Evolutionary conservation across 1,140 invertebrate genomes (phyloP), one percentile per base, ranked within the genome.

Genomic region (Monochamus saltuarius): DNA sequence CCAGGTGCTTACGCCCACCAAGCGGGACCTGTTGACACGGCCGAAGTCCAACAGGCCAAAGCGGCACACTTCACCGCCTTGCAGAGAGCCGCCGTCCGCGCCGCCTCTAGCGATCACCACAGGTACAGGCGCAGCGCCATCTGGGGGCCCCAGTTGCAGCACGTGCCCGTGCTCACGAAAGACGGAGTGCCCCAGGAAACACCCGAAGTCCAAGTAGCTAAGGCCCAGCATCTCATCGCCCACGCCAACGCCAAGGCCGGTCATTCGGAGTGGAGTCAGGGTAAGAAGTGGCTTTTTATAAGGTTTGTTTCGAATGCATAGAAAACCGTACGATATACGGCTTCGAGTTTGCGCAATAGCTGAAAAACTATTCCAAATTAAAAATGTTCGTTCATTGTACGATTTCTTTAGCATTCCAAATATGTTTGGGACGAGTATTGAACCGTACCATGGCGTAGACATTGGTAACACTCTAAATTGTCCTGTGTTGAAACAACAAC

Each of bases 151-250:
- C n/a, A 42, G 7, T 13, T 11, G 2, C 35, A 36, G 11, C 13
- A 9, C 19, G 39, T 42, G 4, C 39, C 39, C 39, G 39, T 42
- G 2, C 2, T 42, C n/a, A 17, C n/a, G 2, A 42, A 42, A 7
- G n/a, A 42, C 39, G 39, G 39, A 42, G 39, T 42, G 16, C 39
- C 39, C n/a, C n/a, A 42, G 16, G 39, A 42, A 42, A 42, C 39
- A 4, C 39, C 39, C 39, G 39, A 42, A 7, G 39, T 42, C 16
- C n/a, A 42, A 7, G n/a, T 42, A 2, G 39, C 39, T 7, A 42
- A 42, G 39, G 39, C n/a, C 2, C 39, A 42, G 16, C 39, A 42
- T 7, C 39, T 42, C 16, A 13, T n/a, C n/a, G 39, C 39, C 39
- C n/a, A 42, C n/a, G 39, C n/a, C n/a, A n/a, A 42, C n/a, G 39